A percentile compares a stretch with the other conserved stretches of the same genome.
These are phyloP conservation scores for Knipowitschia caucasica DNA, from an alignment of 2,797 vertebrate species.

Conservation along the genomic window DNA sequence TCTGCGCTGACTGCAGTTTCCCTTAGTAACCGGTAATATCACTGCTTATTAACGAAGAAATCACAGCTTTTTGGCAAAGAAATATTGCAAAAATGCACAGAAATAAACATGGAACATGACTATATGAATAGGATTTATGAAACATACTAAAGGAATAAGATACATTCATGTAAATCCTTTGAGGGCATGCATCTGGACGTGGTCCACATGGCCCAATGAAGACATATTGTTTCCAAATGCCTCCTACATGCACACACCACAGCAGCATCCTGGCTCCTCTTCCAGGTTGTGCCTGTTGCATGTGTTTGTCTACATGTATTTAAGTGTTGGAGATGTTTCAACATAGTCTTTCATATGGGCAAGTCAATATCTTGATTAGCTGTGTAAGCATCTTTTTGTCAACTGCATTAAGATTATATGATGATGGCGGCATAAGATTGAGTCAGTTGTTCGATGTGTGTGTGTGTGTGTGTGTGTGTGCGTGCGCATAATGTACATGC, in stretches of 20 bases:
- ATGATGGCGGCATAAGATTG: constrained; percentile 42
- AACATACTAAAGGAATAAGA: constrained; percentile 14
- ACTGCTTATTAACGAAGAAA: constrained; percentile 7
- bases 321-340: constrained; percentile 38
- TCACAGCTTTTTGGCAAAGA: too few species aligned
- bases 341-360: constrained; percentile 20
- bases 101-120: constrained; percentile 9
- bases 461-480: constrained; percentile 14
- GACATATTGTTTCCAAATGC: constrained; percentile 16
- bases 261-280: constrained; percentile 28
- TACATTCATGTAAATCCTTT: constrained; percentile 33
- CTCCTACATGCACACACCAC: background rate
- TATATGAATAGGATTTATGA: constrained; percentile 24
- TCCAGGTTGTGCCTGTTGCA: constrained; percentile 40
- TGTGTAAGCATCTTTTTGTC: constrained; percentile 59
- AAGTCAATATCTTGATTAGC: constrained; percentile 48
- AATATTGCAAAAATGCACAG: background rate
- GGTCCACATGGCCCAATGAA: constrained; percentile 32
- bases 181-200: constrained; percentile 35
- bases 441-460: constrained; percentile 15
- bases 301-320: constrained; percentile 31
- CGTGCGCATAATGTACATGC: background rate
- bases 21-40: constrained; percentile 15
- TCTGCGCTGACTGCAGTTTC: constrained; percentile 9
- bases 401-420: constrained; percentile 62